A percentile compares a stretch with the other conserved stretches of the same genome.
Conservation (phyloP, 2,113 vertebrate genomes). For the Cephalopterus ornatus region DNA sequence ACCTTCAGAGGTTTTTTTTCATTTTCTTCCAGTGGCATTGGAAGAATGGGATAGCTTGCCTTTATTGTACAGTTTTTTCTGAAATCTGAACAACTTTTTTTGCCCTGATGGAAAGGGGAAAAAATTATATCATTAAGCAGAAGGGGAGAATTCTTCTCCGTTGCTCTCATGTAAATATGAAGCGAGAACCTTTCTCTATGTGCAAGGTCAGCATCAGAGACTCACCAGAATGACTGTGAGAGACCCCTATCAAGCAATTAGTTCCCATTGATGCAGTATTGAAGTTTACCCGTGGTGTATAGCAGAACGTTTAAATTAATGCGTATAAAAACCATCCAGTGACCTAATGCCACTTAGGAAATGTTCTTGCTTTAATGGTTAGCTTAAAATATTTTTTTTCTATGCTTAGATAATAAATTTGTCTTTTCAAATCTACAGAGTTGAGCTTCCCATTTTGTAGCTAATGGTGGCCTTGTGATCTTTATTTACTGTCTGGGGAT, state of each 20-base stretch:
- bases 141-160: not conserved
- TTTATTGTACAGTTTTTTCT: not conserved
- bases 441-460: not conserved
- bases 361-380: not conserved
- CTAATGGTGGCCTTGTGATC: not conserved
- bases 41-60: not conserved
- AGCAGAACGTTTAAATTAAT: not conserved
- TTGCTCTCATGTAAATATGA: not conserved
- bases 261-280: not conserved
- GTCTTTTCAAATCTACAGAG: not conserved
- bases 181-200: not conserved
- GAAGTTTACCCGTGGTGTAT: not conserved
- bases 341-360: not conserved
- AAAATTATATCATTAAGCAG: not conserved
- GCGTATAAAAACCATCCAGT: not conserved
- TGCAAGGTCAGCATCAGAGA: not conserved
- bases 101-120: not conserved
- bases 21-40: not conserved
- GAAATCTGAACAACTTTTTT: not conserved
- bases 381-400: not conserved
- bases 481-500: not conserved
- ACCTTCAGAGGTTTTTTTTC: not conserved
- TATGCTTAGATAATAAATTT: not conserved
- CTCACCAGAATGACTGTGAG: accelerated
- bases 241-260: not conserved